Conservation (phyloP, 2,797 vertebrate genomes). For the Taeniopygia guttata region DNA sequence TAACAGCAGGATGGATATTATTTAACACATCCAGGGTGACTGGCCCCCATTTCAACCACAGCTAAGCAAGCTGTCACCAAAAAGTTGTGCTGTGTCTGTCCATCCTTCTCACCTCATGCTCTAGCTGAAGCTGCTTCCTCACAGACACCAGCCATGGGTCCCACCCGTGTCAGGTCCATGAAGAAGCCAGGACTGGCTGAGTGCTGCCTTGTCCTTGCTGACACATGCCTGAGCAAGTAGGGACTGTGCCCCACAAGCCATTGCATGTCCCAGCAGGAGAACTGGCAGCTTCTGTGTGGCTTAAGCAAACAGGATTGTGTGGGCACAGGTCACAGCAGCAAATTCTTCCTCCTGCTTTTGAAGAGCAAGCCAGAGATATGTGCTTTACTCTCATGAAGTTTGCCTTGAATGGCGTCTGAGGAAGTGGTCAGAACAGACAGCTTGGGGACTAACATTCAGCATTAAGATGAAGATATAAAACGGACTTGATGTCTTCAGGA, state of each 20-base stretch:
- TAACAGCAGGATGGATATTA: background rate
- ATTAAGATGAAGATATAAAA: background rate
- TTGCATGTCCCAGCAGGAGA: background rate
- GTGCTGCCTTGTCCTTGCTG: background rate
- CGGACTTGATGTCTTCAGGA: conserved; percentile 20
- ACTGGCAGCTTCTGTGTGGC: background rate
- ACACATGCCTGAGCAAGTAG: background rate
- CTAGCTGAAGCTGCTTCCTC: background rate
- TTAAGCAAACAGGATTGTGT: background rate
- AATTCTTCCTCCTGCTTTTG: background rate
- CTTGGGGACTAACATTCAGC: conserved; percentile 46
- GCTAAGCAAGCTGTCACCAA: background rate
- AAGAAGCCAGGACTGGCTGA: background rate
- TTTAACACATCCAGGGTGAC: background rate
- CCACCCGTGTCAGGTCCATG: background rate
- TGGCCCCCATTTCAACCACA: background rate
- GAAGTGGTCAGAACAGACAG: background rate
- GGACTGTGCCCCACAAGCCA: background rate
- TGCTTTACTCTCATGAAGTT: conserved; percentile 12
- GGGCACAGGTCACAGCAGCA: background rate
- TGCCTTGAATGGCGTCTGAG: conserved; percentile 18
- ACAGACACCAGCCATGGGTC: background rate
- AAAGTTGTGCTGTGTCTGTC: background rate
- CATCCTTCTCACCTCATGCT: background rate
- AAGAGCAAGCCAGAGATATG: background rate